A percentile compares a stretch with the other conserved stretches of the same genome.
These are phyloP conservation scores for Smithornis capensis DNA, from an alignment of 2,113 vertebrate species.

Conservation along the genomic window DNA sequence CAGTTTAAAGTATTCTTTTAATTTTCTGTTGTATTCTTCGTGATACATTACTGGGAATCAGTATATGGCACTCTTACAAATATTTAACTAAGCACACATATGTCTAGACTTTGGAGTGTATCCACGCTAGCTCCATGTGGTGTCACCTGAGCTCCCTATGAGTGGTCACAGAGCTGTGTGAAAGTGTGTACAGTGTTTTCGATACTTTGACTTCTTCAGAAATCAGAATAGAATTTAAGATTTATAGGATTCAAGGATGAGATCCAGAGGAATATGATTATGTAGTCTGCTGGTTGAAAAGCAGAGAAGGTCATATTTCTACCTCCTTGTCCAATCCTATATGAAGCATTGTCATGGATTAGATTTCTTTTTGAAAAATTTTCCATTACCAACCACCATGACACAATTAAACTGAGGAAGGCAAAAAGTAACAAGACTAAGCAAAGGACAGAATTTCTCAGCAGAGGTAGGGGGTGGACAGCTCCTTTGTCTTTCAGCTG, in stretches of 20 bases:
- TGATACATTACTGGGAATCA: not conserved
- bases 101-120: not conserved
- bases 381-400: no score
- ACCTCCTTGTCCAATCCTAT: not conserved
- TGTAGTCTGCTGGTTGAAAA: not conserved
- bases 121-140: accelerated
- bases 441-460: no score
- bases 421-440: no score
- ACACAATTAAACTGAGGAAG: no score
- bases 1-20: not conserved
- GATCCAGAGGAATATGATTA: not conserved
- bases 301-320: not conserved
- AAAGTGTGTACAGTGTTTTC: not conserved
- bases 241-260: not conserved
- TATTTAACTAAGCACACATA: not conserved
- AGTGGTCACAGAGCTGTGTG: not conserved
- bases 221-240: not conserved
- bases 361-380: no score
- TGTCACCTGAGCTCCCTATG: not conserved
- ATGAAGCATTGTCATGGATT: no score
- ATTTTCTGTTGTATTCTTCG: not conserved
- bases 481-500: no score
- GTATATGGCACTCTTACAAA: not conserved
- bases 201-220: not conserved
- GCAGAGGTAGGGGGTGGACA: no score